Percentiles rank a stretch among this genome's conserved stretches.
Evolutionary conservation across 2,113 vertebrate genomes (phyloP).

Genomic region (Stigmatopora nigra): DNA sequence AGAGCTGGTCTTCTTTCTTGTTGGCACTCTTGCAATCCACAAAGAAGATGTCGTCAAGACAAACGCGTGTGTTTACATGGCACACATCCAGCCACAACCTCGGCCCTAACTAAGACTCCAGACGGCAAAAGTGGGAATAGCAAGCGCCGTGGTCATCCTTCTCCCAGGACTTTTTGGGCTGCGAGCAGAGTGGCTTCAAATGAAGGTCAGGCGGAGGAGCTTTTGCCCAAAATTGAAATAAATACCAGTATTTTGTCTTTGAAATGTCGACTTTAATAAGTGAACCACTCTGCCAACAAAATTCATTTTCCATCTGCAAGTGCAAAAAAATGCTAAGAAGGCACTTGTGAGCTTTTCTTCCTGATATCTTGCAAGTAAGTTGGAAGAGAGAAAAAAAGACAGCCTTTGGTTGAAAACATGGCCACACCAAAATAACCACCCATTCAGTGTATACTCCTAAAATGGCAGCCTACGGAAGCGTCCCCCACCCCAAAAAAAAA

Average conservation of each 20-base stretch:
- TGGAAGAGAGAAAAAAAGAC: neutral
- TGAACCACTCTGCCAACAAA: constrained; percentile 68
- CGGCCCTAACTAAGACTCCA: neutral
- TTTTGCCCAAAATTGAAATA: neutral
- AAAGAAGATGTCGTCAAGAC: no score
- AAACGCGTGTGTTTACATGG: no score
- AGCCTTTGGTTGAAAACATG: neutral
- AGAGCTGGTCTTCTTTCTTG: neutral
- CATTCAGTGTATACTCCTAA: constrained; percentile 1
- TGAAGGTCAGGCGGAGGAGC: neutral
- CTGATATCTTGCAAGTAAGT: neutral
- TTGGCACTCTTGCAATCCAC: neutral
- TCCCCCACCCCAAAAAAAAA: neutral
- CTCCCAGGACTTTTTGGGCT: neutral
- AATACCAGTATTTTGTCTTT: constrained; percentile 13
- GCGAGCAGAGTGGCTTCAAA: neutral
- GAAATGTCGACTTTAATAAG: constrained; percentile 79
- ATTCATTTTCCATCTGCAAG: constrained; percentile 55
- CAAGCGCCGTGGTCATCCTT: no score
- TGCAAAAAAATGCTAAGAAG: constrained; percentile 17
- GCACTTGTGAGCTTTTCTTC: constrained; percentile 19
- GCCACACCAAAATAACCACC: neutral
- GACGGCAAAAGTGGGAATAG: no score
- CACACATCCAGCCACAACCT: neutral
- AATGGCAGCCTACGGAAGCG: neutral